Evolutionary conservation across 2,888 invertebrate genomes (phyloP).

Genomic region (Troides helena): DNA sequence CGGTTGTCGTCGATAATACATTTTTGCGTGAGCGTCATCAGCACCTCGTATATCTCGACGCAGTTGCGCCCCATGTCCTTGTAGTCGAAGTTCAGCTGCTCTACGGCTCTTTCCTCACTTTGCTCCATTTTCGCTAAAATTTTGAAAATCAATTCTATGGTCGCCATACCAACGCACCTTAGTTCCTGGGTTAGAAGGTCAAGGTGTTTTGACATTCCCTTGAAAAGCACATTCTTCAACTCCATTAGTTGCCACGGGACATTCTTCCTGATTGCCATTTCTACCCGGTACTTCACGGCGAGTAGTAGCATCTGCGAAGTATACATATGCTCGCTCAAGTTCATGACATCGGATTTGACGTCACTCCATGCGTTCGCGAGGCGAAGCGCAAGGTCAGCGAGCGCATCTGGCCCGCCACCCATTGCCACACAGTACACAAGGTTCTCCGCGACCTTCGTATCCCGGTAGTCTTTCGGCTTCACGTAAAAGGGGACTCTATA

Average conservation of each 20-base stretch:
- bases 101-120: constrained; percentile 60
- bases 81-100: constrained; percentile 84
- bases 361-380: constrained; percentile 85
- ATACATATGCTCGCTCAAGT: constrained; percentile 85
- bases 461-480: constrained; percentile 80
- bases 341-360: constrained; percentile 81
- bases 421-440: constrained; percentile 82
- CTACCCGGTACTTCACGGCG: constrained; percentile 72
- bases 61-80: constrained; percentile 72
- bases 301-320: constrained; percentile 84
- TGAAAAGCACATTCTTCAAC: constrained; percentile 78
- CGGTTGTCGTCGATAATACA: constrained; percentile 61
- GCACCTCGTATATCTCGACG: constrained; percentile 67
- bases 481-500: constrained; percentile 61
- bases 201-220: constrained; percentile 85
- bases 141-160: constrained; percentile 83
- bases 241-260: constrained; percentile 51
- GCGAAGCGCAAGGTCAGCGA: constrained; percentile 72
- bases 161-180: constrained; percentile 86
- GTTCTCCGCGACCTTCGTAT: constrained; percentile 77
- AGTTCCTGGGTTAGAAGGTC: constrained; percentile 82
- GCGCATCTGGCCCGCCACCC: constrained; percentile 48
- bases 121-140: constrained; percentile 69
- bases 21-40: constrained; percentile 61
- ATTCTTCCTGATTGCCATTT: constrained; percentile 49